Evolutionary conservation across 1,140 invertebrate species (phyloP).

Genomic region (Drosophila ohnishii): DNA sequence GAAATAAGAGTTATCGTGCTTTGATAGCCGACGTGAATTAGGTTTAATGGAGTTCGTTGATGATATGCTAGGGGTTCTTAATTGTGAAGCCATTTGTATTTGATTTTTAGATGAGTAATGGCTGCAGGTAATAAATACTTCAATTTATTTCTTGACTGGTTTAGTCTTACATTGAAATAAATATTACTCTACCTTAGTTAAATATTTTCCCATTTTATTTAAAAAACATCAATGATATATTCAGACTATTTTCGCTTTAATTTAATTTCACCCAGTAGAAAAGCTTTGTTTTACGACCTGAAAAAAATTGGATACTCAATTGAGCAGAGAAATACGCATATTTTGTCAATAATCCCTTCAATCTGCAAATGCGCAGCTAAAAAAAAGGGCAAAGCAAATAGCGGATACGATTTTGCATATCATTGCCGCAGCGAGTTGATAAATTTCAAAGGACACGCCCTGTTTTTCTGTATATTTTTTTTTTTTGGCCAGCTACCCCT

Average conservation of each 20-base stretch:
- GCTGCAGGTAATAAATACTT: no score
- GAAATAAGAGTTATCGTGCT: constrained; percentile 18
- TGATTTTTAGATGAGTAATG: neutral
- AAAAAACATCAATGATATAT: neutral
- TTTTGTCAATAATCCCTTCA: constrained; percentile 33
- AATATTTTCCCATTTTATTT: neutral
- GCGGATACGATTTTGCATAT: constrained; percentile 74
- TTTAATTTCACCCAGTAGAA: neutral
- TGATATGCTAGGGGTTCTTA: neutral
- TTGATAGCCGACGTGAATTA: constrained; percentile 25
- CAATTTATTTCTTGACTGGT: neutral
- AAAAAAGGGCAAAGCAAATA: neutral
- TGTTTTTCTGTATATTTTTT: constrained; percentile 38
- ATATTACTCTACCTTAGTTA: neutral
- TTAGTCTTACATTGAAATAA: neutral
- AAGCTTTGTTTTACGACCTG: constrained; percentile 5
- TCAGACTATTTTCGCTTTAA: neutral
- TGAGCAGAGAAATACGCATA: constrained; percentile 23
- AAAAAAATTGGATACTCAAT: constrained; percentile 20
- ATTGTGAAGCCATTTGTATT: neutral
- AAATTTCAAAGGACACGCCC: constrained; percentile 77
- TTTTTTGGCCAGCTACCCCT: constrained; percentile 19
- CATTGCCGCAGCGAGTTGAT: constrained; percentile 63
- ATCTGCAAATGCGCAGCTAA: constrained; percentile 34
- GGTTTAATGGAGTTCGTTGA: constrained; percentile 16